Evolutionary conservation across 2,113 vertebrate species (phyloP), one percentile per base, ranked within the genome.

Genomic region (Arothron firmamentum): DNA sequence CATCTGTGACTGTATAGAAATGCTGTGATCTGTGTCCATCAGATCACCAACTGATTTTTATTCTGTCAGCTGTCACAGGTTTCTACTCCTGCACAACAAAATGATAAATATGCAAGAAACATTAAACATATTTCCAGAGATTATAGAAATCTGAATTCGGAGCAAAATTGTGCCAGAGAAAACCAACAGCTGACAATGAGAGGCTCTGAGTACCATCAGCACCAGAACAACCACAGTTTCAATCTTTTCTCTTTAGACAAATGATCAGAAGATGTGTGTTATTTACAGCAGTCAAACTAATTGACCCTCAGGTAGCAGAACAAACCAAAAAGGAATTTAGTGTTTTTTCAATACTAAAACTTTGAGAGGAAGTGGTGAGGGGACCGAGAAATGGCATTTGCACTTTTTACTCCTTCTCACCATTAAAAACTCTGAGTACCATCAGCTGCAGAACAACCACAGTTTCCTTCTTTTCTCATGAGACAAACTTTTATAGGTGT

Each of bases 41-140:
- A 12, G 10, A 38, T 9, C 34, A 11, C 9, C 34, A 38, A 88
- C 56, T 48, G 66, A 79, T 54, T 0, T 49, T 45, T 16, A 62
- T 74, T 0, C 57, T 52, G 49, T 67, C 65, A 77, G 62, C 48
- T 48, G 56, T 86, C 80, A 73, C 83, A 88, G 6, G 18, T 65
- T 43, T 72, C 63, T 31, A 67, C 46, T 53, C 61, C 87, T 85
- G 74, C 0, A 42, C 43, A 6, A 45, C 43, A 45, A n/a, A 28
- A 28, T 28, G 28, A 3, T 28, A 28, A 28, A 28, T 6, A 28
- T 28, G 28, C 28, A 28, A 28, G n/a, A n/a, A n/a, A 28, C 28
- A 28, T 28, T 28, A 28, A 4, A 28, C 28, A 28, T 6, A 28
- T 28, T 6, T 28, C 28, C 28, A 28, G 28, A 28, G 6, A 28